Conservation (phyloP, 2,888 invertebrate genomes). For the Gortyna flavago region DNA sequence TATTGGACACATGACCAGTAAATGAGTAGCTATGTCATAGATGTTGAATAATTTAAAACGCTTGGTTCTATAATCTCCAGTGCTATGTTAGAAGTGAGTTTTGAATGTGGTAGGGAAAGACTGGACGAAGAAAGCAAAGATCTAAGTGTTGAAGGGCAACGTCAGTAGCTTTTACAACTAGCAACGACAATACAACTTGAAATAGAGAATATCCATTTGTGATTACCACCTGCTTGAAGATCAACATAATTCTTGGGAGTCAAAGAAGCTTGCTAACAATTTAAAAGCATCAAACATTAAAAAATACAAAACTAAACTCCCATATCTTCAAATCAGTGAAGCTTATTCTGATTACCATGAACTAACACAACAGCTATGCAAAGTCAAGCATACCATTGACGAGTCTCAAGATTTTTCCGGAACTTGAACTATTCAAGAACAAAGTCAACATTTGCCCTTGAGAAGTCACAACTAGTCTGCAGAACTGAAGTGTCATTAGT, state of each 20-base stretch:
- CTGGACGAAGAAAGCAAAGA: neutral
- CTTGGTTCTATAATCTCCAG: neutral
- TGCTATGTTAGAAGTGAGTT: neutral
- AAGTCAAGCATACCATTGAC: slow-evolving; percentile 17
- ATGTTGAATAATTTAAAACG: slow-evolving; percentile 25
- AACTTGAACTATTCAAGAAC: slow-evolving; percentile 40
- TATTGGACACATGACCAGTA: slow-evolving; percentile 32
- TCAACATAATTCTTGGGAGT: neutral
- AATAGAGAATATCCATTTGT: neutral
- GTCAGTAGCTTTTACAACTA: neutral
- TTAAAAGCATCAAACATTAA: neutral
- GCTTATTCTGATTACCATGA: slow-evolving; percentile 23
- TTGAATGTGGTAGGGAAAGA: neutral
- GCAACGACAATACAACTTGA: neutral
- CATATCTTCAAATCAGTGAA: neutral
- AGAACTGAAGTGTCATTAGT: slow-evolving; percentile 27
- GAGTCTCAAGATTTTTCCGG: slow-evolving; percentile 17
- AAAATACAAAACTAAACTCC: neutral
- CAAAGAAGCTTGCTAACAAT: neutral
- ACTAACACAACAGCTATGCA: slow-evolving; percentile 14
- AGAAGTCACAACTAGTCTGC: slow-evolving; percentile 19
- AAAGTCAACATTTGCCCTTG: slow-evolving; percentile 38
- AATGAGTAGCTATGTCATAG: slow-evolving; percentile 16
- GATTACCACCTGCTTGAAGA: neutral
- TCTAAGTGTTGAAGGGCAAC: neutral